Evolutionary conservation across 1,140 invertebrate genomes (phyloP).

Genomic region (Teleopsis dalmanni): DNA sequence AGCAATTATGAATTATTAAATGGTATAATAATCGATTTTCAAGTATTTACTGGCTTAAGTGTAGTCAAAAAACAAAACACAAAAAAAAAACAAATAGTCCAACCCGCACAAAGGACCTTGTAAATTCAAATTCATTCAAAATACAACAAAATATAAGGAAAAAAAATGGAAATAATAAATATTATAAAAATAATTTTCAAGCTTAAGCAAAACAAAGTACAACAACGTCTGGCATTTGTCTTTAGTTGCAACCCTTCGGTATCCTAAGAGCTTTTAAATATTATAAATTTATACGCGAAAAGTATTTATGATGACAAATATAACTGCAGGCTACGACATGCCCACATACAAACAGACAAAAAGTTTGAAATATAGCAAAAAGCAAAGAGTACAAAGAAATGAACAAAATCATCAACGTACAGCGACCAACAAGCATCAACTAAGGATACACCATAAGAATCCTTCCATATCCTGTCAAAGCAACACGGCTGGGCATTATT

Average conservation of each 20-base stretch:
- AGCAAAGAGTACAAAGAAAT: slow-evolving; percentile 4
- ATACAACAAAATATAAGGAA: too few species aligned
- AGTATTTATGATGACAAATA: slow-evolving; percentile 18
- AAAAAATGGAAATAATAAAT: too few species aligned
- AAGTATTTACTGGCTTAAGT: slow-evolving; percentile 9
- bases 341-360: slow-evolving; percentile 1
- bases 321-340: slow-evolving; percentile 2
- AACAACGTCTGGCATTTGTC: slow-evolving; percentile 6
- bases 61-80: too few species aligned
- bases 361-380: background rate
- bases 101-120: too few species aligned
- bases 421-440: too few species aligned
- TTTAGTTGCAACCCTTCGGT: slow-evolving; percentile 9
- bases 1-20: slow-evolving; percentile 17
- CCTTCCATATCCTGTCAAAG: slow-evolving; percentile 12
- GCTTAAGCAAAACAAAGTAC: slow-evolving; percentile 27
- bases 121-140: too few species aligned
- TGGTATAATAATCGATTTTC: slow-evolving; percentile 17
- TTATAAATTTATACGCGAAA: slow-evolving; percentile 10
- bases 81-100: too few species aligned
- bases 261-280: slow-evolving; percentile 7
- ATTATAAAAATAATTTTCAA: slow-evolving; percentile 40
- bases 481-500: too few species aligned
- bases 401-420: slow-evolving; percentile 11
- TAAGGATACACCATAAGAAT: background rate